Conservation (phyloP, 2,888 invertebrate species). For the Tachina lurida region DNA sequence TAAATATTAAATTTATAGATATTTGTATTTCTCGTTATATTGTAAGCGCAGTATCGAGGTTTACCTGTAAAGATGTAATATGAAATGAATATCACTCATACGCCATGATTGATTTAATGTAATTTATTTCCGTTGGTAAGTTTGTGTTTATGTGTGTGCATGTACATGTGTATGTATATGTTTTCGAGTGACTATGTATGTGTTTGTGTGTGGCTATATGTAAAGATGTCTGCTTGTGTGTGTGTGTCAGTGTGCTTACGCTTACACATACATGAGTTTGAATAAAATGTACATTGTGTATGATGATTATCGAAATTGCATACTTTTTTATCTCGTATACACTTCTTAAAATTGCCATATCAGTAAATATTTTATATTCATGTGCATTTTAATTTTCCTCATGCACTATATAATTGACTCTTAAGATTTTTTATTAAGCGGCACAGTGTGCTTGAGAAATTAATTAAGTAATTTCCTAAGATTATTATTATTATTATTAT, state of each 20-base stretch:
- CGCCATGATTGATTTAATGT: conserved; percentile 22
- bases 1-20: too few relatives aligned
- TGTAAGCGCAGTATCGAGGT: neutral
- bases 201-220: neutral
- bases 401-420: conserved; percentile 12
- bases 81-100: conserved; percentile 47
- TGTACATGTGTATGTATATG: too few relatives aligned
- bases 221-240: conserved; percentile 16
- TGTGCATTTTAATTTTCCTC: conserved; percentile 24
- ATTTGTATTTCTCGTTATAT: neutral
- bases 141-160: neutral
- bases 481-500: neutral
- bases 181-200: neutral
- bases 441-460: neutral
- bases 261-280: neutral
- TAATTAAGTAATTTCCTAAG: neutral
- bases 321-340: neutral
- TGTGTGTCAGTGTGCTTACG: neutral
- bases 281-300: neutral
- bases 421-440: conserved; percentile 29
- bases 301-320: conserved; percentile 31
- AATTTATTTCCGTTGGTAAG: conserved; percentile 1
- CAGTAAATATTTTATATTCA: conserved; percentile 2
- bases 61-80: neutral
- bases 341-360: conserved; percentile 3